These are phyloP conservation scores for Catocala fraxini DNA, from an alignment of 2,888 invertebrate species.

Conservation along the genomic window DNA sequence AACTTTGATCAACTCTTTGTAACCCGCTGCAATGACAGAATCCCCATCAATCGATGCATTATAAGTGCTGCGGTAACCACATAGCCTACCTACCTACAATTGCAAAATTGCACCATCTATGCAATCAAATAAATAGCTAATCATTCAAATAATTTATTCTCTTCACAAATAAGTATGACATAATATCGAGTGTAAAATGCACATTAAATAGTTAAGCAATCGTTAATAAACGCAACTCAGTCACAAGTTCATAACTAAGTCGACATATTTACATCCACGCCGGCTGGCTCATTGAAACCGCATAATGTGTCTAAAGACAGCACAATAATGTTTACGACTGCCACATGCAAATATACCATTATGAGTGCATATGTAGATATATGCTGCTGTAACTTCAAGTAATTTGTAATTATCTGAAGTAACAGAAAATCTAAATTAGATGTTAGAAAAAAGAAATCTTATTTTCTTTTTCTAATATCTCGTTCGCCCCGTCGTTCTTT, in stretches of 20 bases:
- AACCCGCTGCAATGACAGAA: no score
- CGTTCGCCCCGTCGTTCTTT: no score
- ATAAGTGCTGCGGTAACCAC: no score
- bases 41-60: no score
- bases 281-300: conserved; percentile 57
- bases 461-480: no score
- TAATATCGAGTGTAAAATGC: conserved; percentile 3
- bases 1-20: no score
- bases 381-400: conserved; percentile 1
- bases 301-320: conserved; percentile 60
- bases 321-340: conserved; percentile 67
- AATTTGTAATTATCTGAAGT: background rate
- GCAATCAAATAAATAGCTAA: background rate
- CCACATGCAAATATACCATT: conserved; percentile 63
- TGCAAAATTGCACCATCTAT: no score
- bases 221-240: conserved; percentile 26
- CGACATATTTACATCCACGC: conserved; percentile 42
- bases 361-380: conserved; percentile 20
- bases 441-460: background rate
- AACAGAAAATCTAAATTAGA: background rate
- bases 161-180: conserved; percentile 1
- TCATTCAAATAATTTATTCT: background rate
- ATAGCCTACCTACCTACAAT: no score
- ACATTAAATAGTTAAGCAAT: conserved; percentile 17
- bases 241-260: conserved; percentile 34